A percentile compares a stretch with the other conserved stretches of the same genome.
These are phyloP conservation scores for Nipponacmea schrenckii DNA, from an alignment of 2,888 invertebrate species.

Conservation along the genomic window DNA sequence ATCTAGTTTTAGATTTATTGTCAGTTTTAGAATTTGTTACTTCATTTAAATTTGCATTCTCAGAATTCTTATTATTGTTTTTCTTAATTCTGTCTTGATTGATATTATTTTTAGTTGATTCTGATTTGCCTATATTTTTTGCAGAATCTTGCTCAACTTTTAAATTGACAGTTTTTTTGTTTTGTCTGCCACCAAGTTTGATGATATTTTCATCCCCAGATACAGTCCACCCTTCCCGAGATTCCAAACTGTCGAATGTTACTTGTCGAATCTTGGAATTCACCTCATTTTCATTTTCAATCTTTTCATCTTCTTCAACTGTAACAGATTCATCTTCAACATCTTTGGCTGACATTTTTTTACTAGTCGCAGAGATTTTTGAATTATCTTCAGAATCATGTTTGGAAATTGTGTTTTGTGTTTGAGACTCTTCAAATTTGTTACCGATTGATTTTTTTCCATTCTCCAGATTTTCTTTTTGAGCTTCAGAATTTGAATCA, in stretches of 20 bases:
- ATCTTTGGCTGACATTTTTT: constrained; percentile 17
- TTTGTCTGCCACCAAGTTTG: constrained; percentile 21
- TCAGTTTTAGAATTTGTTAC: background rate
- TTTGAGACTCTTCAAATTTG: background rate
- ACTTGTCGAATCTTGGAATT: background rate
- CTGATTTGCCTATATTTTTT: no score
- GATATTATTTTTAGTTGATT: no score
- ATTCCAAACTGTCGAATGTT: constrained; percentile 20
- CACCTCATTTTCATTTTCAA: constrained; percentile 20
- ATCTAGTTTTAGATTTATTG: constrained; percentile 8
- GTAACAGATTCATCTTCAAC: constrained; percentile 19
- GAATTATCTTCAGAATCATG: background rate
- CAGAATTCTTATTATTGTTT: background rate
- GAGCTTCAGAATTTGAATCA: background rate
- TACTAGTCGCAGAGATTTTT: background rate
- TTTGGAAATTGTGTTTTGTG: background rate
- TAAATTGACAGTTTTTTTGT: background rate
- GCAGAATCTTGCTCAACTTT: no score
- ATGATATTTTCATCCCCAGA: constrained; percentile 26
- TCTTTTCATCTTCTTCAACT: constrained; percentile 14
- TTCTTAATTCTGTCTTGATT: no score
- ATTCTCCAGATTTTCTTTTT: background rate
- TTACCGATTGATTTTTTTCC: background rate
- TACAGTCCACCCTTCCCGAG: constrained; percentile 33
- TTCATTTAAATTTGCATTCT: background rate